Percentiles rank a stretch among this genome's conserved stretches.
Conservation (phyloP, 2,113 vertebrate species). For the Protomyctophum bolini region DNA sequence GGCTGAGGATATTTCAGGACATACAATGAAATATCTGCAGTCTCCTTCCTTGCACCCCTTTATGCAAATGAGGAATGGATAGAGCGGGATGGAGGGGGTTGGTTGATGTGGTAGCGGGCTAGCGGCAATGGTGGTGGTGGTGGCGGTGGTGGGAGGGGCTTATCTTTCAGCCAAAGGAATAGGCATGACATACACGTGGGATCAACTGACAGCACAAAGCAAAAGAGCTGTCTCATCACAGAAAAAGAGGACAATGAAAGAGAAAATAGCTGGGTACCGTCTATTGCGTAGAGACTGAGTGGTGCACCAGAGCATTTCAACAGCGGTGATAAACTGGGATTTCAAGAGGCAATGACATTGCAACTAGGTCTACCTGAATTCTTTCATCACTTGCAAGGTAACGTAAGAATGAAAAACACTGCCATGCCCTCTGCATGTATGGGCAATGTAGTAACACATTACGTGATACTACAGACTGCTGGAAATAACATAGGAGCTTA, state of each 20-base stretch:
- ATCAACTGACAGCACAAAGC: constrained; percentile 15
- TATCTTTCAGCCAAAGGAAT: constrained; percentile 2
- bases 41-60: constrained; percentile 59
- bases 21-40: constrained; percentile 53
- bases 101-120: neutral
- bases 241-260: constrained; percentile 3
- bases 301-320: neutral
- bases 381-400: constrained; percentile 17
- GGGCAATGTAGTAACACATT: too few relatives aligned
- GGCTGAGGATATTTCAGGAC: constrained; percentile 8
- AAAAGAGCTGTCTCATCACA: neutral
- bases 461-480: too few relatives aligned
- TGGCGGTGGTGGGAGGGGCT: neutral
- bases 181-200: neutral
- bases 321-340: constrained; percentile 20
- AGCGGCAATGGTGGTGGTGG: neutral
- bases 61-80: constrained; percentile 54
- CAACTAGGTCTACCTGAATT: constrained; percentile 3
- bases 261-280: neutral
- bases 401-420: neutral
- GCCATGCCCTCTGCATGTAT: neutral
- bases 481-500: too few relatives aligned
- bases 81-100: constrained; percentile 21
- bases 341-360: constrained; percentile 10
- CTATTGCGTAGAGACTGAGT: neutral